Percentiles rank a stretch among this genome's conserved stretches.
Evolutionary conservation across 2,888 invertebrate species (phyloP).

Genomic region (Agrypnus murinus): DNA sequence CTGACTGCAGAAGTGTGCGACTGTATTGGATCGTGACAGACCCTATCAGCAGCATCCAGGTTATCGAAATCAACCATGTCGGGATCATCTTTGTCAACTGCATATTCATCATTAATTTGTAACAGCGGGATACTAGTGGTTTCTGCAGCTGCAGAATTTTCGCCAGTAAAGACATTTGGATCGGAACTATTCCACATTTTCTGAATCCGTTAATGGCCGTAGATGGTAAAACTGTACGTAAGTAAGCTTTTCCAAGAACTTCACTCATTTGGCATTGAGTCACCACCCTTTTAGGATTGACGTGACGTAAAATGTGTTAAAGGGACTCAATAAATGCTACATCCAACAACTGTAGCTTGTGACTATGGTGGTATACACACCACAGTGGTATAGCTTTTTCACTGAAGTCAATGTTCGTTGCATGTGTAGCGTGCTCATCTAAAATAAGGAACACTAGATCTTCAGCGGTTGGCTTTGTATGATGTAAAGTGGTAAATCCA

Average conservation of each 20-base stretch:
- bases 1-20: no score
- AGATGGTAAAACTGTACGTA: slow-evolving; percentile 49
- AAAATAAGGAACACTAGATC: slow-evolving; percentile 61
- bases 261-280: slow-evolving; percentile 55
- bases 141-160: slow-evolving; percentile 49
- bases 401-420: slow-evolving; percentile 59
- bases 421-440: slow-evolving; percentile 63
- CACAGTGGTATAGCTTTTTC: no score
- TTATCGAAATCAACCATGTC: neutral
- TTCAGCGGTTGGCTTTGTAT: slow-evolving; percentile 54
- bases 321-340: slow-evolving; percentile 57
- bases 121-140: no score
- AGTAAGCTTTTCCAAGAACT: slow-evolving; percentile 57
- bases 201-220: slow-evolving; percentile 54
- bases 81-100: neutral
- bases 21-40: neutral
- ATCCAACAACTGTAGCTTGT: slow-evolving; percentile 60
- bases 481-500: slow-evolving; percentile 64
- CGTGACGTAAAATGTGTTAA: slow-evolving; percentile 56
- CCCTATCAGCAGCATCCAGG: neutral
- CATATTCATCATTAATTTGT: neutral
- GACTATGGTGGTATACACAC: slow-evolving; percentile 61
- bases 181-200: slow-evolving; percentile 51
- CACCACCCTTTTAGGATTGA: slow-evolving; percentile 56
- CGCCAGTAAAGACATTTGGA: slow-evolving; percentile 46